These are phyloP conservation scores for Furcula furcula DNA, from an alignment of 2,888 invertebrate genomes.

Conservation along the genomic window DNA sequence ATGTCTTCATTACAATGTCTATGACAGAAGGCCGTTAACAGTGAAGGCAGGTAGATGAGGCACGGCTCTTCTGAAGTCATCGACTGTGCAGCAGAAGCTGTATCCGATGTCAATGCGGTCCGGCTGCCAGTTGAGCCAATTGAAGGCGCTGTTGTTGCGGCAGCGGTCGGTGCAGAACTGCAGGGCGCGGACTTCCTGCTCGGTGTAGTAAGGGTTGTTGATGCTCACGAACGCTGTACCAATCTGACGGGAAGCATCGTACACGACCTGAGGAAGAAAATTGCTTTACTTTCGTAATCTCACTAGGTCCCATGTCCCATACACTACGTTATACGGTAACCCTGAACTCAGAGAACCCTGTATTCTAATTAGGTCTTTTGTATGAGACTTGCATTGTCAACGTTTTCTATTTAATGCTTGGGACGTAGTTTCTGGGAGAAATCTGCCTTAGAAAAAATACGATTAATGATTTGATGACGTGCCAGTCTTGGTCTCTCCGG, in stretches of 20 bases:
- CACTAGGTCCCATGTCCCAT: no score
- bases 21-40: slow-evolving; percentile 58
- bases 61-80: slow-evolving; percentile 78
- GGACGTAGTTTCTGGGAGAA: no score
- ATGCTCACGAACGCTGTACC: slow-evolving; percentile 83
- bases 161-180: slow-evolving; percentile 79
- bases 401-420: no score
- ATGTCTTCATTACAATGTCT: not conserved
- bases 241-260: slow-evolving; percentile 67
- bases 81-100: slow-evolving; percentile 83
- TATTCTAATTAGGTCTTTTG: no score
- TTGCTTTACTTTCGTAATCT: no score
- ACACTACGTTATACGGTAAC: no score
- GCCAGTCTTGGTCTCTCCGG: no score
- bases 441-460: no score
- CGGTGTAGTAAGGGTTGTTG: slow-evolving; percentile 83
- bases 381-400: no score
- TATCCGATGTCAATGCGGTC: slow-evolving; percentile 77
- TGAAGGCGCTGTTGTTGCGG: slow-evolving; percentile 79
- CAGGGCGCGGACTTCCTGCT: slow-evolving; percentile 52
- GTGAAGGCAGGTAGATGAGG: slow-evolving; percentile 77
- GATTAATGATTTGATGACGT: no score
- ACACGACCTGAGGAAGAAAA: slow-evolving; percentile 63
- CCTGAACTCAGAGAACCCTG: no score
- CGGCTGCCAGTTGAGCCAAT: slow-evolving; percentile 82